A percentile compares a stretch with the other conserved stretches of the same genome.
phyloP scores from a whole-genome alignment of 2,888 invertebrate genomes.

The Kuschelorhynchus macadamiae region DNA sequence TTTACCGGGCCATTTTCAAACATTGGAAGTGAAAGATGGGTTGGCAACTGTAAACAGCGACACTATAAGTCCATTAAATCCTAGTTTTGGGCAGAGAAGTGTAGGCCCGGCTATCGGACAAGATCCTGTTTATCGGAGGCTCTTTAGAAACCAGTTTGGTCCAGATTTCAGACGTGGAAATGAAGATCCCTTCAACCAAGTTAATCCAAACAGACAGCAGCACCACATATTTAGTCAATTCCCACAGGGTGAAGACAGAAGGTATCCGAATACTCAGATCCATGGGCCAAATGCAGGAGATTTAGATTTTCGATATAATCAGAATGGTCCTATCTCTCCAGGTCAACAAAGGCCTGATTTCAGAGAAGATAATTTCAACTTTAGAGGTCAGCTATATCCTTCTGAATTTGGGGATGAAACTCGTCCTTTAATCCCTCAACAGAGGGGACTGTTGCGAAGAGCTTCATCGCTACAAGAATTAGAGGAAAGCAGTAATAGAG shows the following conservation, averaged over 20 bases:
- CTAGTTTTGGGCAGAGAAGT: slow-evolving; percentile 7
- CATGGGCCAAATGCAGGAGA: not conserved
- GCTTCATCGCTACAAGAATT: not conserved
- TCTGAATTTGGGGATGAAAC: slow-evolving; percentile 21
- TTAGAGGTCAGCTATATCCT: too few species aligned
- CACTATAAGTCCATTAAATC: slow-evolving; percentile 5
- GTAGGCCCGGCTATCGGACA: slow-evolving; percentile 9
- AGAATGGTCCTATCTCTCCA: not conserved
- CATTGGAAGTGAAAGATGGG: slow-evolving; percentile 36
- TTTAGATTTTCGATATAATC: not conserved
- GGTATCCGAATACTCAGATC: not conserved
- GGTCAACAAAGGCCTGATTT: not conserved
- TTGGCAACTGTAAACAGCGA: not conserved
- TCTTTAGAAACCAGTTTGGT: not conserved
- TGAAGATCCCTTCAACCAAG: slow-evolving; percentile 11
- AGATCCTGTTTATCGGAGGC: slow-evolving; percentile 12
- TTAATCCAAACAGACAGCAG: slow-evolving; percentile 20
- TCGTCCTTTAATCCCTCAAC: slow-evolving; percentile 14
- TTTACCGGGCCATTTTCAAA: slow-evolving; percentile 43
- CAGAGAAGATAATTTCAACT: not conserved
- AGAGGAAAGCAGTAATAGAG: slow-evolving; percentile 12
- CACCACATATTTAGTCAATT: slow-evolving; percentile 24
- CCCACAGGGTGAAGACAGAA: not conserved
- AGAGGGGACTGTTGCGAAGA: slow-evolving; percentile 6
- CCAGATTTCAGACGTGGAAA: slow-evolving; percentile 26